Base-by-base conservation (phyloP, 2,113 vertebrate genomes). In the Melospiza melodia region DNA sequence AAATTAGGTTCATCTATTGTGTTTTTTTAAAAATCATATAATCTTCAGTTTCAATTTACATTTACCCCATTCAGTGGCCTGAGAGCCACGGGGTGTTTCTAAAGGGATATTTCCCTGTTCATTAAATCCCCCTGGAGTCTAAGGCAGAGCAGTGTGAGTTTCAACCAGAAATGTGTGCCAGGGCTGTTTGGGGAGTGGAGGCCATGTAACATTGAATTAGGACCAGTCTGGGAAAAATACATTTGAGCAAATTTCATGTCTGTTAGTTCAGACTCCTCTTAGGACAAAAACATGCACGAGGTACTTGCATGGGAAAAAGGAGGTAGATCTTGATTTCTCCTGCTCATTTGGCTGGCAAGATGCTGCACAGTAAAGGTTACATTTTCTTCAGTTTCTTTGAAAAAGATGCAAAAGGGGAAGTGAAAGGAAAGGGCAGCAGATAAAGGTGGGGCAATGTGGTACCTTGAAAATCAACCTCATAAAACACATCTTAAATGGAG, bases 21-120 rank as follows among this genome's bases (percentile, higher is more conserved):
- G 9, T 6, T 13, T 52, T 54, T 35, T 18, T 10, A 15, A 28
- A 44, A 73, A 52, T 57, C 23, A 46, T 4, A 43, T 65, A 23
- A 6, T 82, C 37, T 48, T 84, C 23, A 91, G 63, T 69, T 94
- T 91, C 43, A 35, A 24, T 75, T 77, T 90, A 41, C 14, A 31
- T 95, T 96, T 95, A 92, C 37, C 46, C 31, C 14, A 68, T 67
- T 69, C 77, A 92, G 37, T 63, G 92, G 49, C 62, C 74, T 94
- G 65, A 84, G 74, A 92, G 65, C 54, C 54, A 76, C 75, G 17
- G 33, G n/a, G 19, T 87, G 68, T 95, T 96, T 93, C 81, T 79
- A 94, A 96, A 87, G n/a, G 72, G 37, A 20, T 89, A 71, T 95
- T 97, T 95, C 94, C 93, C 76, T 54, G 57, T 91, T 93, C 55